Evolutionary conservation across 2,113 vertebrate genomes (phyloP), one percentile per base, ranked within the genome.

Genomic region (Microcebus ravelobensis): DNA sequence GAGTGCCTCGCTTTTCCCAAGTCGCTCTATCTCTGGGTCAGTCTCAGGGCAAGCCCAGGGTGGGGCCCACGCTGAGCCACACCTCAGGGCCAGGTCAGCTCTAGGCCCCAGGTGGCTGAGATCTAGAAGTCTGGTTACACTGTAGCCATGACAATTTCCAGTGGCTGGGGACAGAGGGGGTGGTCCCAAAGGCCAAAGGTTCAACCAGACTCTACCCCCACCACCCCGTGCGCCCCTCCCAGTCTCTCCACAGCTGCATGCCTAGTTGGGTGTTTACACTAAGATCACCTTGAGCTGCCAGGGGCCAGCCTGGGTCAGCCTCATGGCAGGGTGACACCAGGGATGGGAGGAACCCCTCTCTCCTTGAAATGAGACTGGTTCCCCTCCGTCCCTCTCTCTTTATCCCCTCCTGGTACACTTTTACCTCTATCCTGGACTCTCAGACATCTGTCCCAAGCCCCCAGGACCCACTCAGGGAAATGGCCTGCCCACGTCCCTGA

Each of bases 181-280:
- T 80, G 20, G 65, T 95, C 34, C 13, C n/a, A 48, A 50, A 92
- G 20, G 76, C 34, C 71, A 80, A 97, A 87, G 45, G 20, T 65
- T 95, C 76, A 61, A 52, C 45, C 45, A 90, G 6, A 52, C 25
- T 63, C n/a, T 68, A 25, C 17, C 15, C 76, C 21, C 8, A 48
- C 21, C 52, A 63, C 9, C 48, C 48, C 48, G 10, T 11, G 10
- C 17, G 4, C 42, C 52, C 52, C 17, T 80, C 29, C 79, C 48
- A 21, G 4, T 79, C 52, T 25, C 34, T 50, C 2, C 36, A 71
- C 27, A 85, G 70, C 76, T 82, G 76, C 65, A 81, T 27, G 34
- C 39, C 76, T 92, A 76, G 65, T 93, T 97, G 67, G 87, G 27
- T 84, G 14, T 96, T 90, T 96, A 25, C 34, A n/a, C 8, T 89